Evolutionary conservation across 1,140 invertebrate genomes (phyloP).

Genomic region (Drosophila chauvacae): DNA sequence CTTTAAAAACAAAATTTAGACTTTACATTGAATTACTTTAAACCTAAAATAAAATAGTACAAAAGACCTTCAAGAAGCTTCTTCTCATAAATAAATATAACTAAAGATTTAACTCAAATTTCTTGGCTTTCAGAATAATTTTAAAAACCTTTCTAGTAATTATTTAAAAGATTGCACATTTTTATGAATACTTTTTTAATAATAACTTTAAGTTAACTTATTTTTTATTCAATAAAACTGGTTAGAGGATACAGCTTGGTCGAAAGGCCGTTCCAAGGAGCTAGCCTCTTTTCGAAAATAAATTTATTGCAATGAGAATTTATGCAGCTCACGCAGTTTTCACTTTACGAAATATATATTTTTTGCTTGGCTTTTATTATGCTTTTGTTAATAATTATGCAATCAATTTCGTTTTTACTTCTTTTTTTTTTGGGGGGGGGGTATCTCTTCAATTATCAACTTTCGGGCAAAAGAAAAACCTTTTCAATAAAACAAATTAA

Average conservation of each 20-base stretch:
- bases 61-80: not conserved
- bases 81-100: not conserved
- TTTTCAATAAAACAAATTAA: slow-evolving; percentile 52
- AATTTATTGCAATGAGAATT: slow-evolving; percentile 70
- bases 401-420: slow-evolving; percentile 46
- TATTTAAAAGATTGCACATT: not conserved
- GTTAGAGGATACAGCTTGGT: slow-evolving; percentile 11
- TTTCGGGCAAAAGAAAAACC: slow-evolving; percentile 50
- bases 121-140: not conserved
- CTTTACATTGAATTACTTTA: not conserved
- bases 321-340: slow-evolving; percentile 75
- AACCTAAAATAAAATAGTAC: not conserved
- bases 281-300: slow-evolving; percentile 29
- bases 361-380: slow-evolving; percentile 12
- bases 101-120: not conserved
- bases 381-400: slow-evolving; percentile 68
- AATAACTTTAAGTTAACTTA: not conserved
- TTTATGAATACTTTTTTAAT: not conserved
- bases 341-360: slow-evolving; percentile 35
- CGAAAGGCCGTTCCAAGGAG: not conserved
- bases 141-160: too few species aligned
- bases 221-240: slow-evolving; percentile 2
- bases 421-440: too few species aligned
- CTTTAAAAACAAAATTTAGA: not conserved
- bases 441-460: slow-evolving; percentile 46